These are phyloP conservation scores for Mormyrops attenuatus DNA, from an alignment of 2,797 vertebrate species.

Conservation along the genomic window DNA sequence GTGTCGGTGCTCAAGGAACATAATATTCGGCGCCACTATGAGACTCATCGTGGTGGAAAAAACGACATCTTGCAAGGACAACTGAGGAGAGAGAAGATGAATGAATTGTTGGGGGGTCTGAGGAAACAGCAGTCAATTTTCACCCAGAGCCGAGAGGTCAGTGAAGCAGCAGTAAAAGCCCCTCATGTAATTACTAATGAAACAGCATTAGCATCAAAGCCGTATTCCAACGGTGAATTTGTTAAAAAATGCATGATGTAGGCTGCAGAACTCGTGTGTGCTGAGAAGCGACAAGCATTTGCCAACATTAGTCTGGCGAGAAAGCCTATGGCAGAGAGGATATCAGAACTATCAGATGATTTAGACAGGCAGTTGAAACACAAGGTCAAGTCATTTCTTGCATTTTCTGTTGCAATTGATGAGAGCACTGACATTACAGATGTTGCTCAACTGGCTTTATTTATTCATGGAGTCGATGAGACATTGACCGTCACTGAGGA, in stretches of 20 bases:
- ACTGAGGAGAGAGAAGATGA: slow-evolving; percentile 30
- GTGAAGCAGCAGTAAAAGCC: slow-evolving; percentile 30
- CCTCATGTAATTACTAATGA: slow-evolving; percentile 24
- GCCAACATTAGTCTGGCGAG: slow-evolving; percentile 10
- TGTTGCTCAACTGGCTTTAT: slow-evolving; percentile 43
- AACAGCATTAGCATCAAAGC: slow-evolving; percentile 21
- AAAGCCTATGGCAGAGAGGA: background rate
- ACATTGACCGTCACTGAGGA: slow-evolving; percentile 40
- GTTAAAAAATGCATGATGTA: slow-evolving; percentile 29
- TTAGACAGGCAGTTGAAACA: slow-evolving; percentile 36
- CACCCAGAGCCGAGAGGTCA: slow-evolving; percentile 8
- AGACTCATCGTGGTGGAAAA: slow-evolving; percentile 29
- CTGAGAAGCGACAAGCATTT: slow-evolving; percentile 20
- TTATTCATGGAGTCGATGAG: slow-evolving; percentile 42
- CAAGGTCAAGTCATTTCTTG: slow-evolving; percentile 40
- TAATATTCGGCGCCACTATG: slow-evolving; percentile 32
- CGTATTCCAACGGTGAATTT: slow-evolving; percentile 23
- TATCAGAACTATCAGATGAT: background rate
- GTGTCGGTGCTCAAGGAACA: slow-evolving; percentile 33
- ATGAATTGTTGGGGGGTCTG: slow-evolving; percentile 29
- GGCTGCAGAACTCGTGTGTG: slow-evolving; percentile 21
- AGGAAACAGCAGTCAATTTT: slow-evolving; percentile 35
- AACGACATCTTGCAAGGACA: slow-evolving; percentile 30
- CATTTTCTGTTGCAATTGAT: slow-evolving; percentile 41
- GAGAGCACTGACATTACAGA: slow-evolving; percentile 48